Evolutionary conservation across 2,113 vertebrate species (phyloP), one percentile per base, ranked within the genome.

Genomic region (Chaetops frenatus): DNA sequence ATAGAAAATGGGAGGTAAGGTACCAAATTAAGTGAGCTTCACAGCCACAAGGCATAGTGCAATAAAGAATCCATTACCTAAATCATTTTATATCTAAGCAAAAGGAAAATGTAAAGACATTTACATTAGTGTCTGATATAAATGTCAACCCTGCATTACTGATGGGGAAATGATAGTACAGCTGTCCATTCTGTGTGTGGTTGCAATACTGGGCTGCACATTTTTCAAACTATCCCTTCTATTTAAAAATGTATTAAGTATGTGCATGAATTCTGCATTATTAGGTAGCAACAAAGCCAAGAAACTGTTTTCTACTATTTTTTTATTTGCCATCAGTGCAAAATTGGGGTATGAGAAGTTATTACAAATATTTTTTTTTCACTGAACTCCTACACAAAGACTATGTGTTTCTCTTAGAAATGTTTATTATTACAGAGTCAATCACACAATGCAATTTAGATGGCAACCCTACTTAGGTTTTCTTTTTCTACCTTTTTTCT

Each of bases 51-150:
- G 82, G 74, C 69, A 87, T 71, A 53, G 48, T 81, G 48, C 77
- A 92, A 54, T 79, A 72, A 96, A 91, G 79, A 92, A 81, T 60
- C 90, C 88, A 95, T 95, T 97, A 93, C 14, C 81, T 51, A 83
- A 80, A 89, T 90, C 25, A 91, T 92, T 90, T 96, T 88, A 81
- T 72, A 94, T 51, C 71, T 79, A 95, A 92, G 78, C 73, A 93
- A 95, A 96, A 2, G 3, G 83, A 95, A 95, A 95, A 96, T 21
- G 31, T 74, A 91, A 92, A 94, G 88, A 65, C 62, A 88, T 88
- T 91, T 92, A 89, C 60, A 92, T 96, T 78, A 91, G 72, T 12
- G 5, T 81, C 50, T 81, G 67, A 79, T 72, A 70, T 1, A 4
- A 91, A 93, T n/a, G 66, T 40, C 92, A 83, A 73, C 36, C 47